Evolutionary conservation across 2,797 vertebrate species (phyloP).

Genomic region (Lophius americanus): DNA sequence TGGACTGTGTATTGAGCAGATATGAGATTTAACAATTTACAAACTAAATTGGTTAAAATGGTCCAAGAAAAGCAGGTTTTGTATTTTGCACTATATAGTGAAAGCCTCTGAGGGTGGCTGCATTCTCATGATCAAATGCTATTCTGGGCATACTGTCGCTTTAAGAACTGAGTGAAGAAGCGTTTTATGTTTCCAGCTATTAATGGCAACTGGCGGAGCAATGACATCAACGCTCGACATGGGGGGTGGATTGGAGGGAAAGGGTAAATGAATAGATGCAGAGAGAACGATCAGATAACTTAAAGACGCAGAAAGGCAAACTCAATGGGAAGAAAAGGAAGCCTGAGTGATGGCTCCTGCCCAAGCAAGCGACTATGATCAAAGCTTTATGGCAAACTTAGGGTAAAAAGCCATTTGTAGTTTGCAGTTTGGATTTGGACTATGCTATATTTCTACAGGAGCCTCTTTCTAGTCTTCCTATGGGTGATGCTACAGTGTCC

Average conservation of each 20-base stretch:
- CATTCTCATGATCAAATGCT: slow-evolving; percentile 43
- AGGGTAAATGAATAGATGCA: slow-evolving; percentile 36
- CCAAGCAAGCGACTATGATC: slow-evolving; percentile 1
- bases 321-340: slow-evolving; percentile 14
- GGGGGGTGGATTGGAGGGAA: slow-evolving; percentile 41
- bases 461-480: slow-evolving; percentile 27
- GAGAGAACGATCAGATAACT: slow-evolving; percentile 44
- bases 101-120: not conserved
- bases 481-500: slow-evolving; percentile 27
- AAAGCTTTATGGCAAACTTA: slow-evolving; percentile 26
- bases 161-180: slow-evolving; percentile 77
- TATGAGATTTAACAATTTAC: slow-evolving; percentile 7
- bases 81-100: slow-evolving; percentile 1
- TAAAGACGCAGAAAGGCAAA: slow-evolving; percentile 20
- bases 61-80: not conserved
- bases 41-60: slow-evolving; percentile 23
- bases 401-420: slow-evolving; percentile 42
- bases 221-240: slow-evolving; percentile 83
- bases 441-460: slow-evolving; percentile 16
- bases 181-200: slow-evolving; percentile 79
- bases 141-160: slow-evolving; percentile 65
- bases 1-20: slow-evolving; percentile 17
- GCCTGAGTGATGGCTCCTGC: slow-evolving; percentile 8
- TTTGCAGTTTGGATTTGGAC: slow-evolving; percentile 35
- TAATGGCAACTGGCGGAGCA: slow-evolving; percentile 72